Evolutionary conservation across 2,797 vertebrate species (phyloP).

Genomic region (Podarcis siculus): DNA sequence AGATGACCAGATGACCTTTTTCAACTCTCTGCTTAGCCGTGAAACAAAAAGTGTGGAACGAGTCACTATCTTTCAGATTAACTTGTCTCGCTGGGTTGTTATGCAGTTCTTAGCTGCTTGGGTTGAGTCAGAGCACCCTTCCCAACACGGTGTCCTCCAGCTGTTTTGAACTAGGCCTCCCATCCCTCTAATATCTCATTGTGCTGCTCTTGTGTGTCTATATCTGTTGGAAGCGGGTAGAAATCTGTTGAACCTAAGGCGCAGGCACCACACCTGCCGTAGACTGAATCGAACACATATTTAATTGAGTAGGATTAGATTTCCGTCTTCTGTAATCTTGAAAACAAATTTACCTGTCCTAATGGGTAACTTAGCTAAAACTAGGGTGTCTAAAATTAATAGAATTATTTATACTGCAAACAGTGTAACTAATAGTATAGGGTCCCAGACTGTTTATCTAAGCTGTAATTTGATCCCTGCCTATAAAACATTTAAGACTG

Average conservation of each 20-base stretch:
- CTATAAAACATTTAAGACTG: constrained; percentile 11
- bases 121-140: neutral
- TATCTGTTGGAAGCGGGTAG: neutral
- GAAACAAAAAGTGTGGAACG: neutral
- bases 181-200: no score
- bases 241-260: neutral
- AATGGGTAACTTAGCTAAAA: constrained; percentile 36
- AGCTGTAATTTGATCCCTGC: constrained; percentile 29
- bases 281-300: neutral
- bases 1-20: no score
- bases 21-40: neutral
- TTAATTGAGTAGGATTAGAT: constrained; percentile 21
- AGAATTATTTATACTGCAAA: constrained; percentile 38
- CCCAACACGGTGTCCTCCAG: no score
- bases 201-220: neutral
- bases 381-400: neutral
- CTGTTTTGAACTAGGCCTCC: no score
- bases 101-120: neutral
- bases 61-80: neutral
- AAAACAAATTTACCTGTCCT: constrained; percentile 49
- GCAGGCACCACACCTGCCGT: neutral
- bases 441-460: neutral
- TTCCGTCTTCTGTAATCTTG: constrained; percentile 17
- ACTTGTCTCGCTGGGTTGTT: neutral
- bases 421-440: neutral